Base-by-base conservation (phyloP, 64 coral and sea anemone species). In the Stylophora pistillata region DNA sequence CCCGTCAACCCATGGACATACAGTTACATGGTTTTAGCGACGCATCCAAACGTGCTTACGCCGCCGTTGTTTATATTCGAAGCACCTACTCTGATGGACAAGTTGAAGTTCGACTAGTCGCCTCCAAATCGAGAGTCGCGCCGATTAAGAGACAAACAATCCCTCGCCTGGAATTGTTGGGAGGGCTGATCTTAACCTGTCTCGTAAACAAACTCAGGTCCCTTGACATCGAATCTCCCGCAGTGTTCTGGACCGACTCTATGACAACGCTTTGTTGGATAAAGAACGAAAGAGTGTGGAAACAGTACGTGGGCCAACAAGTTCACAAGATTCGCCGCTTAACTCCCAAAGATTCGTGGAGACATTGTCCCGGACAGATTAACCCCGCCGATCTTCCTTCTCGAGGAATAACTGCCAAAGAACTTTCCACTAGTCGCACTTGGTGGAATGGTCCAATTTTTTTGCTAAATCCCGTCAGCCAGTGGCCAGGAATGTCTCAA, bases 71-170 rank as follows among this genome's bases (percentile, higher is more conserved):
- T n/a, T n/a, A n/a, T n/a, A n/a, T n/a, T n/a, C n/a, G n/a, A n/a
- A n/a, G n/a, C n/a, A n/a, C n/a, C n/a, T n/a, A n/a, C n/a, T n/a
- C n/a, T n/a, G n/a, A n/a, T n/a, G n/a, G n/a, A n/a, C n/a, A n/a
- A n/a, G n/a, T n/a, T 88, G 52, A 76, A 47, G 37, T 47, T 47
- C 0, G 37, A 47, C 37, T 47, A 47, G 37, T 47, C 7, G 37
- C 37, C 7, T 47, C 37, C 7, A 47, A 47, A 47, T 47, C 64
- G 23, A 72, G 68, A 87, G 85, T 87, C 11, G 47, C 85, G 30
- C 69, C 85, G 47, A 57, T 74, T 21, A 87, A 87, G 85, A 75
- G 53, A 74, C 85, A 87, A 29, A 53, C 85, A 23, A 87, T 87
- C 25, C 70, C 85, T 17, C 70, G 85, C 31, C 47, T 74, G 54